These are phyloP conservation scores for Apis cerana DNA, from an alignment of 1,140 invertebrate species.

Conservation along the genomic window DNA sequence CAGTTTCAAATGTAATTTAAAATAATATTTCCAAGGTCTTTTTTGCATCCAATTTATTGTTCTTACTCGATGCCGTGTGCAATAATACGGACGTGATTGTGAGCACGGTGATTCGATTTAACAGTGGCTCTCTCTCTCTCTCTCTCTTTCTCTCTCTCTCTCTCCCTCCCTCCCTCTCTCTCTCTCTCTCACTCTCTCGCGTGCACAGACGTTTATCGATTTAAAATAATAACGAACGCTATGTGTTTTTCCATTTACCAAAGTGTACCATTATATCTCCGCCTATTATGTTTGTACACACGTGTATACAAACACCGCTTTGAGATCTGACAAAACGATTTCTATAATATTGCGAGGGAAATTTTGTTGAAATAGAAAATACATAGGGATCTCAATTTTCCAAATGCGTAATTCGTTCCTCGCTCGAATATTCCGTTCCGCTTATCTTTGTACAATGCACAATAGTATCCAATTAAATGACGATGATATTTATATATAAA, in stretches of 20 bases:
- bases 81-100: constrained; percentile 36
- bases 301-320: neutral
- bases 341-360: neutral
- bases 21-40: constrained; percentile 35
- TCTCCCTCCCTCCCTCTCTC: no score
- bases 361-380: neutral
- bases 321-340: neutral
- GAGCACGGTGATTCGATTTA: constrained; percentile 38
- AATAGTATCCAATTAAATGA: no score
- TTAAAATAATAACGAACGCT: constrained; percentile 34
- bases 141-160: no score
- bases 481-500: no score
- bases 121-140: neutral
- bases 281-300: neutral
- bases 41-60: constrained; percentile 21
- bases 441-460: no score
- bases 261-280: neutral
- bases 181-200: neutral
- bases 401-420: no score
- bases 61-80: constrained; percentile 8
- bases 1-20: constrained; percentile 2
- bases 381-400: neutral
- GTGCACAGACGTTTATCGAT: constrained; percentile 37
- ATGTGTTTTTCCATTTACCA: constrained; percentile 37
- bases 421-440: no score